phyloP scores from a whole-genome alignment of 2,888 invertebrate species.

The Ptilodon capucinus region DNA sequence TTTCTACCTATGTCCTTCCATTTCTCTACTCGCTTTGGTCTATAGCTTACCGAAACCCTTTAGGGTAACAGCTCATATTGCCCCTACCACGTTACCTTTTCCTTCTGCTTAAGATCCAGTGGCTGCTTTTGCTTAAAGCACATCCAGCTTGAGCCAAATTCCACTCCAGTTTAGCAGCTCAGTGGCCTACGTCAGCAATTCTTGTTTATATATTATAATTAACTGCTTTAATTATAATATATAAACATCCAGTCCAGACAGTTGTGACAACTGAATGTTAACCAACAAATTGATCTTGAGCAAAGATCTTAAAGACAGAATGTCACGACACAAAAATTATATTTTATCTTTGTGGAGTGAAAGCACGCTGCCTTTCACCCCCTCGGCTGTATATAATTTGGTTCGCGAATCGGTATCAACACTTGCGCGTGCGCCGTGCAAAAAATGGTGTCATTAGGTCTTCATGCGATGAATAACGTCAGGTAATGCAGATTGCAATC shows the following conservation, averaged over 20 bases:
- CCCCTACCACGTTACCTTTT: no score
- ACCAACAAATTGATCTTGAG: slow-evolving; percentile 22
- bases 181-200: no score
- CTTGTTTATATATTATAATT: no score
- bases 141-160: no score
- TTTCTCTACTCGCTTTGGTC: no score
- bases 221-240: not conserved
- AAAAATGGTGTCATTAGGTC: slow-evolving; percentile 73
- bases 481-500: slow-evolving; percentile 46
- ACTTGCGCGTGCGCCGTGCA: slow-evolving; percentile 49
- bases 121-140: no score
- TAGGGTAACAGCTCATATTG: no score
- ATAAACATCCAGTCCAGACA: slow-evolving; percentile 6
- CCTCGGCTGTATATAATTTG: slow-evolving; percentile 50
- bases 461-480: slow-evolving; percentile 53
- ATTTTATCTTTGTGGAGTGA: slow-evolving; percentile 58
- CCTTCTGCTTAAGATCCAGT: no score
- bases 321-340: slow-evolving; percentile 38
- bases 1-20: not conserved
- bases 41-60: no score
- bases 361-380: slow-evolving; percentile 70
- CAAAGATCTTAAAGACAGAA: slow-evolving; percentile 29
- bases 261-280: slow-evolving; percentile 30
- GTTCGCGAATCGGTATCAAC: slow-evolving; percentile 69
- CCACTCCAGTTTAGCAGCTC: no score